phyloP scores from a whole-genome alignment of 1,140 invertebrate genomes.

The Diprion similis region DNA sequence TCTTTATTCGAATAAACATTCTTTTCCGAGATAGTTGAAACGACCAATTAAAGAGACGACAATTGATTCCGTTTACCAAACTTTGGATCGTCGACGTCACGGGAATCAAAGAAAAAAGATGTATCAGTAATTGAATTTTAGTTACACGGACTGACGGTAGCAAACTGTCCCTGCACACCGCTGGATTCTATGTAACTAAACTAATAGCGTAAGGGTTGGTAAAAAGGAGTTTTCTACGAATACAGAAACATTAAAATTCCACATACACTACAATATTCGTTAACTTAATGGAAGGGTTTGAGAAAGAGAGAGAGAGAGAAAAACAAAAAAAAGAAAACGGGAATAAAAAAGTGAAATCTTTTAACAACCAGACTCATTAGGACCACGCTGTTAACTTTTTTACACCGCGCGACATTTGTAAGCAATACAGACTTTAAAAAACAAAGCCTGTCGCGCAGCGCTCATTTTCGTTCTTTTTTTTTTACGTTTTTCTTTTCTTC shows the following conservation, averaged over 20 bases:
- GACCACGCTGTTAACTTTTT: constrained; percentile 51
- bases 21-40: no score
- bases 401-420: constrained; percentile 62
- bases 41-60: no score
- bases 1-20: no score
- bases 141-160: no score
- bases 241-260: constrained; percentile 47
- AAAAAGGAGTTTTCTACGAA: constrained; percentile 37
- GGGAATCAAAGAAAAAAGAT: no score
- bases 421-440: constrained; percentile 63
- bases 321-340: constrained; percentile 22
- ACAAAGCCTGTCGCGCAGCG: constrained; percentile 48
- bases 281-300: constrained; percentile 24
- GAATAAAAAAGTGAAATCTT: constrained; percentile 49
- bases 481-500: constrained; percentile 15
- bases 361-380: constrained; percentile 64
- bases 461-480: constrained; percentile 39
- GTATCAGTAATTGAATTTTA: no score
- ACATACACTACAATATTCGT: constrained; percentile 31
- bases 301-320: constrained; percentile 23
- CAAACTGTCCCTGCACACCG: no score
- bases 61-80: no score
- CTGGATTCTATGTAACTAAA: no score
- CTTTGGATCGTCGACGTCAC: no score
- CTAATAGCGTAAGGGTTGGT: no score